Evolutionary conservation across 1,140 invertebrate species (phyloP).

Genomic region (Drosophila mauritiana): DNA sequence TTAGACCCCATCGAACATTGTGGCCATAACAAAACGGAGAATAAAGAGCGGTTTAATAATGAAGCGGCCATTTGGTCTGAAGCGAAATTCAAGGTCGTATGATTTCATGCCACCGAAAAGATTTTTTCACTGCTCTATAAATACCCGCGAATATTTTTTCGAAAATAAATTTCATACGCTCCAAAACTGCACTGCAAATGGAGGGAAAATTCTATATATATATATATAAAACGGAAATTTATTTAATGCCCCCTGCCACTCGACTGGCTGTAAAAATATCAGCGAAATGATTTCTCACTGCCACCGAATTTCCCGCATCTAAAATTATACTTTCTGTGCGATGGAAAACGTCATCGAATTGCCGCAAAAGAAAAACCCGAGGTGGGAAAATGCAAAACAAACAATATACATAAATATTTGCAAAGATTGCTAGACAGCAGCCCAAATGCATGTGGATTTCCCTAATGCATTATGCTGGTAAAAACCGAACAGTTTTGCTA

Average conservation of each 20-base stretch:
- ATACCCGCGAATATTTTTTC: conserved; percentile 49
- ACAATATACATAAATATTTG: conserved; percentile 28
- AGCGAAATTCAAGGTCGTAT: conserved; percentile 53
- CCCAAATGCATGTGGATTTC: conserved; percentile 18
- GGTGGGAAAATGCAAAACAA: conserved; percentile 6
- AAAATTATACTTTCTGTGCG: conserved; percentile 61
- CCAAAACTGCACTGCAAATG: conserved; percentile 33
- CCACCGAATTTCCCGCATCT: conserved; percentile 44
- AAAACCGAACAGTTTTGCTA: conserved; percentile 3
- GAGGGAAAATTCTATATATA: conserved; percentile 12
- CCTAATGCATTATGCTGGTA: conserved; percentile 39
- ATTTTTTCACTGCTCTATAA: conserved; percentile 50
- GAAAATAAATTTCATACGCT: conserved; percentile 42
- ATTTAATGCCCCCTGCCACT: conserved; percentile 26
- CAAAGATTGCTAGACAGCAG: conserved; percentile 17
- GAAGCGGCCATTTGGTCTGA: background rate
- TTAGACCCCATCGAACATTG: conserved; percentile 1
- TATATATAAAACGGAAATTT: conserved; percentile 44
- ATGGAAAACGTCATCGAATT: conserved; percentile 74
- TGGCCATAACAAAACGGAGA: conserved; percentile 12
- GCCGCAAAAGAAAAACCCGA: conserved; percentile 19
- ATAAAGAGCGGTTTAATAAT: conserved; percentile 7
- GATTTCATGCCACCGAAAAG: conserved; percentile 47
- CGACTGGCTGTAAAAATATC: conserved; percentile 37
- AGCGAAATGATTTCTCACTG: conserved; percentile 42